Evolutionary conservation across 1,140 invertebrate genomes (phyloP).

Genomic region (Hycleus cichorii): DNA sequence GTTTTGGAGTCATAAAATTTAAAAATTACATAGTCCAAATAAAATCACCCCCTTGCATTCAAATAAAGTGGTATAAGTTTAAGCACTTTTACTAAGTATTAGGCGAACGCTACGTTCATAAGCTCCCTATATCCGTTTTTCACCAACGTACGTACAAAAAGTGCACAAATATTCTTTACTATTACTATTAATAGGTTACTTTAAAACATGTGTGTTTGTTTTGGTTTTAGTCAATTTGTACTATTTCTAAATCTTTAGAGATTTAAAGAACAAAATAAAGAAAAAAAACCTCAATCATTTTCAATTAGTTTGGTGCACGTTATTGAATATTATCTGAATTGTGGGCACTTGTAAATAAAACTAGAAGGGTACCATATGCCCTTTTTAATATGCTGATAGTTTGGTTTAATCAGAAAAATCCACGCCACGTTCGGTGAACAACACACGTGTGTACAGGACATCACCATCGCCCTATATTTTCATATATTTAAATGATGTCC

Average conservation of each 20-base stretch:
- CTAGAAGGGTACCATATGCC: conserved; percentile 14
- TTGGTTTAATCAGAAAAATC: conserved; percentile 23
- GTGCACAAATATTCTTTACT: too few species aligned
- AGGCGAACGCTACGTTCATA: conserved; percentile 9
- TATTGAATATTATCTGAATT: conserved; percentile 2
- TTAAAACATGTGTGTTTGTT: too few species aligned
- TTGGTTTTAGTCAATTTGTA: too few species aligned
- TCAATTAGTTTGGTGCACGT: not conserved
- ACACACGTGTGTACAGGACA: conserved; percentile 19
- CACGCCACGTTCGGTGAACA: conserved; percentile 19
- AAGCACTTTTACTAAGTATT: conserved; percentile 19
- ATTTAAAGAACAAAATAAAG: too few species aligned
- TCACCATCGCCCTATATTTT: conserved; percentile 11
- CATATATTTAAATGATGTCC: conserved; percentile 21
- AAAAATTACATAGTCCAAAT: conserved; percentile 18
- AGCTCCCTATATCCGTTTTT: conserved; percentile 3
- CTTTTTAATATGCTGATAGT: conserved; percentile 17
- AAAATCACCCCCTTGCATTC: conserved; percentile 1
- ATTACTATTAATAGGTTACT: too few species aligned
- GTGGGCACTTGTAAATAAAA: not conserved
- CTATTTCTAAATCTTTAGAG: too few species aligned
- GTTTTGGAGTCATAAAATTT: conserved; percentile 18
- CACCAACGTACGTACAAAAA: too few species aligned
- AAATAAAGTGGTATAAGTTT: conserved; percentile 16
- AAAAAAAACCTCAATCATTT: not conserved